Evolutionary conservation across 2,888 invertebrate species (phyloP).

Genomic region (Cosmorhoe ocellata): DNA sequence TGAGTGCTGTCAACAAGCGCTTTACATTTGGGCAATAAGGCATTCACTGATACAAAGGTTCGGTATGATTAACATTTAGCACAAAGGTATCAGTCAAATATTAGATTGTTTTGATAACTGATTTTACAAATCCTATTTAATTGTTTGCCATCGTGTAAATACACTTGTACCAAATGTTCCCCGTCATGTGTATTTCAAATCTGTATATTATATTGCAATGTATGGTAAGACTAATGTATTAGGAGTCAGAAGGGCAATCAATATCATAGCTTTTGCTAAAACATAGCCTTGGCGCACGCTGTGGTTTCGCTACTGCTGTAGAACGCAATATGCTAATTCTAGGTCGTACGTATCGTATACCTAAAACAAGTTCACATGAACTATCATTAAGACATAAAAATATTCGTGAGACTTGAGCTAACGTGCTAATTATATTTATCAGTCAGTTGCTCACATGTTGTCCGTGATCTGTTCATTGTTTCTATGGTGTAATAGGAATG

Average conservation of each 20-base stretch:
- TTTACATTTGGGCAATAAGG: constrained; percentile 62
- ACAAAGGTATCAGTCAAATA: constrained; percentile 31
- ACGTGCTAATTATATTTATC: constrained; percentile 30
- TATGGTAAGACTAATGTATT: too few relatives aligned
- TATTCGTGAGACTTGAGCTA: constrained; percentile 15
- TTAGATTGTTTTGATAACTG: constrained; percentile 36
- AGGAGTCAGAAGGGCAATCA: too few relatives aligned
- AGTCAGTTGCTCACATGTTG: constrained; percentile 18
- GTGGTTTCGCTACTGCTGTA: too few relatives aligned
- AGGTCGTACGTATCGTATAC: too few relatives aligned
- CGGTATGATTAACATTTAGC: not conserved
- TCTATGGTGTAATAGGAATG: constrained; percentile 16
- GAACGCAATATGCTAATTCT: too few relatives aligned
- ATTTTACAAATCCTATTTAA: constrained; percentile 29
- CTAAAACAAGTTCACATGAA: too few relatives aligned
- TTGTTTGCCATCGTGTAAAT: constrained; percentile 15
- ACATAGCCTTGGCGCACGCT: too few relatives aligned
- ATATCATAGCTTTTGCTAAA: too few relatives aligned
- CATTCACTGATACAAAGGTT: constrained; percentile 41
- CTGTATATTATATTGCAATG: too few relatives aligned
- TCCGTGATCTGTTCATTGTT: constrained; percentile 34
- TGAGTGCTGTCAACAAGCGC: constrained; percentile 62
- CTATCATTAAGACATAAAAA: not conserved
- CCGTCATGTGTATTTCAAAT: too few relatives aligned
- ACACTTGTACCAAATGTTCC: too few relatives aligned